Percentiles rank a stretch among this genome's conserved stretches.
Evolutionary conservation across 1,140 invertebrate species (phyloP).

Genomic region (Spodoptera frugiperda): DNA sequence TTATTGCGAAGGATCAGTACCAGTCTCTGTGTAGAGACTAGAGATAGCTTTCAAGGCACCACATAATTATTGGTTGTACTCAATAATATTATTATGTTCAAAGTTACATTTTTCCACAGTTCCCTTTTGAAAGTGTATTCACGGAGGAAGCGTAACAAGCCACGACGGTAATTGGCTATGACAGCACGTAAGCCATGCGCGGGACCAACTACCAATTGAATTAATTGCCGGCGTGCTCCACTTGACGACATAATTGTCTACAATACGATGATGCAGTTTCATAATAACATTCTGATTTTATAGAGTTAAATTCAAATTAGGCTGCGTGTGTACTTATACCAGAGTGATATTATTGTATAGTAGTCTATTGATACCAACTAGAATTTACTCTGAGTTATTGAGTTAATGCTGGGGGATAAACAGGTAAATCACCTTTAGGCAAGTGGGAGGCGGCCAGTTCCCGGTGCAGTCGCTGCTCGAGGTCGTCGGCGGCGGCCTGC

Average conservation of each 20-base stretch:
- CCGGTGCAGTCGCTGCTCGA: slow-evolving; percentile 76
- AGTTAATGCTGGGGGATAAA: too few species aligned
- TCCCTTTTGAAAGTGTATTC: slow-evolving; percentile 10
- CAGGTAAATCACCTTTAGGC: slow-evolving; percentile 68
- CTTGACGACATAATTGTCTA: slow-evolving; percentile 14
- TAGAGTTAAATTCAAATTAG: background rate
- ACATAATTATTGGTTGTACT: too few species aligned
- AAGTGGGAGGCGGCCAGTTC: slow-evolving; percentile 63
- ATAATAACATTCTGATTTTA: slow-evolving; percentile 18
- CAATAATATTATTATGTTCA: too few species aligned
- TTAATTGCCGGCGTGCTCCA: slow-evolving; percentile 24
- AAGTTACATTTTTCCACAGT: background rate
- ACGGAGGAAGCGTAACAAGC: slow-evolving; percentile 20
- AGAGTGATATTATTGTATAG: background rate
- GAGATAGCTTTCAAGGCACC: too few species aligned
- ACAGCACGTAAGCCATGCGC: slow-evolving; percentile 5
- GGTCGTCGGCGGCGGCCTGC: slow-evolving; percentile 74
- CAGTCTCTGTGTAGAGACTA: too few species aligned
- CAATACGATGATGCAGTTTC: slow-evolving; percentile 5
- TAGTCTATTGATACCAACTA: too few species aligned
- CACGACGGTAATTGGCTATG: slow-evolving; percentile 25
- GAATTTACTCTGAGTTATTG: too few species aligned
- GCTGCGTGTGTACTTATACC: background rate
- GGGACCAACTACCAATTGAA: slow-evolving; percentile 17
- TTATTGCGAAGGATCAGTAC: too few species aligned